Conservation (phyloP, 2,888 invertebrate genomes). For the Harpalus rubripes region DNA sequence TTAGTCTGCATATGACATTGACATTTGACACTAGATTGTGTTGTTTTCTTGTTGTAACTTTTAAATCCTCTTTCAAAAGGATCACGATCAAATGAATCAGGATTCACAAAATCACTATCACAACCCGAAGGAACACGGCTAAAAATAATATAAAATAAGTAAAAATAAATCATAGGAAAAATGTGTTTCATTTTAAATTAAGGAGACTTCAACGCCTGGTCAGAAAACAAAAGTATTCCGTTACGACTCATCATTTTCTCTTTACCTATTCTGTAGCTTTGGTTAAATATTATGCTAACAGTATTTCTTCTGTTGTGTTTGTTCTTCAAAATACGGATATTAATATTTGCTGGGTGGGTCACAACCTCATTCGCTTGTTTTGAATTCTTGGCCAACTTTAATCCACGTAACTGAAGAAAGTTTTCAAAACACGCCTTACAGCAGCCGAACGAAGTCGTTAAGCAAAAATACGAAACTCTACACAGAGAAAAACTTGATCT, state of each 20-base stretch:
- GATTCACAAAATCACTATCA: too few relatives aligned
- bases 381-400: slow-evolving; percentile 47
- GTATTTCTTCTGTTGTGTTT: neutral
- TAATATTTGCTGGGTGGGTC: slow-evolving; percentile 43
- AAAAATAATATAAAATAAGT: too few relatives aligned
- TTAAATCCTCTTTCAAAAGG: too few relatives aligned
- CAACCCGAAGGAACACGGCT: too few relatives aligned
- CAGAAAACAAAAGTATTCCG: neutral
- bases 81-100: too few relatives aligned
- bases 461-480: neutral
- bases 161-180: too few relatives aligned
- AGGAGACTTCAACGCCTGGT: neutral
- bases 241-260: neutral
- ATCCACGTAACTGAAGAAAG: slow-evolving; percentile 44
- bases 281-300: neutral
- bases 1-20: too few relatives aligned
- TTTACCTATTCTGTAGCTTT: neutral
- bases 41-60: too few relatives aligned
- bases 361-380: slow-evolving; percentile 36
- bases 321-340: slow-evolving; percentile 17
- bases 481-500: slow-evolving; percentile 31
- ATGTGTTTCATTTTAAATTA: too few relatives aligned
- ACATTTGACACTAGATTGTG: too few relatives aligned
- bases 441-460: slow-evolving; percentile 5
- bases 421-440: slow-evolving; percentile 23